Percentiles rank a stretch among this genome's conserved stretches.
Evolutionary conservation across 2,113 vertebrate genomes (phyloP).

Genomic region (Orycteropus afer): DNA sequence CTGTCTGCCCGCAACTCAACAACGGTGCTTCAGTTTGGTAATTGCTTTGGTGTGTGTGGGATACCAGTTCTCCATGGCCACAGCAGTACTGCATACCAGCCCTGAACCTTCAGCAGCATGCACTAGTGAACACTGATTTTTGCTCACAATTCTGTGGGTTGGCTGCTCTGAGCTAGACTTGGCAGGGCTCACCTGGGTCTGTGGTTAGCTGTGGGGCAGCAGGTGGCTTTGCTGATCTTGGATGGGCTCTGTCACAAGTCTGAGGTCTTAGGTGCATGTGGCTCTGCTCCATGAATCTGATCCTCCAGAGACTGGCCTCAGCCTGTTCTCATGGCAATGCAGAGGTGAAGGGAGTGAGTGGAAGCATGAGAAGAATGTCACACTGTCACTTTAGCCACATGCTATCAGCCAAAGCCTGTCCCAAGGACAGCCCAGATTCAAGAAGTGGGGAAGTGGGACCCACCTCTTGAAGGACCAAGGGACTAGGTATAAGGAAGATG

Average conservation of each 20-base stretch:
- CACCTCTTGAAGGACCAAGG: background rate
- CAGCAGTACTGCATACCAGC: fast-evolving
- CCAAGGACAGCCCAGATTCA: too few relatives aligned
- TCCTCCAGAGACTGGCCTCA: background rate
- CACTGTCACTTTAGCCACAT: background rate
- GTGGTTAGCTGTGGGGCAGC: background rate
- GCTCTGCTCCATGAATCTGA: fast-evolving
- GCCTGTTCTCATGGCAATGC: background rate
- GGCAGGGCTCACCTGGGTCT: background rate
- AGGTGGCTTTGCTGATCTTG: background rate
- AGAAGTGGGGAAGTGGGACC: background rate
- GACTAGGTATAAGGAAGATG: background rate
- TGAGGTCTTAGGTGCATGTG: background rate
- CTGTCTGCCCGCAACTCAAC: background rate
- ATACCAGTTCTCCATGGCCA: background rate
- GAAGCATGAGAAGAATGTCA: background rate
- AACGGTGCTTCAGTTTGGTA: background rate
- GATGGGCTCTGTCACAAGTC: background rate
- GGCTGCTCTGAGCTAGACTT: background rate
- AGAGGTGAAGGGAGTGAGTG: background rate
- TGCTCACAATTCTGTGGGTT: background rate
- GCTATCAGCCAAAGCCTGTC: background rate
- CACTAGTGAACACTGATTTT: background rate
- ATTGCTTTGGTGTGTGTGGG: too few relatives aligned
- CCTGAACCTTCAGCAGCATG: fast-evolving